phyloP scores from a whole-genome alignment of 2,888 invertebrate genomes.

The Pheosia tremula region DNA sequence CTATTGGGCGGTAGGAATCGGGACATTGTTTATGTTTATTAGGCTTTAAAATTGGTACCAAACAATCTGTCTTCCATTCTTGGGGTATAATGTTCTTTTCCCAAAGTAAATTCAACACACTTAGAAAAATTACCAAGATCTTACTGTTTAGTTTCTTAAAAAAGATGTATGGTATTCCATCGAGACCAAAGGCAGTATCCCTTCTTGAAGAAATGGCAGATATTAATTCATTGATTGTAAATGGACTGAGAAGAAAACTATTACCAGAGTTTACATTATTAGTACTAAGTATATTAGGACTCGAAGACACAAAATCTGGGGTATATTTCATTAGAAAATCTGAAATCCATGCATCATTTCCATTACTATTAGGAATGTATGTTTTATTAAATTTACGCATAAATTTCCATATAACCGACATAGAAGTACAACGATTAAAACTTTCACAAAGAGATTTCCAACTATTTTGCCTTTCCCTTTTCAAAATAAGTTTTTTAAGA shows the following conservation, averaged over 20 bases:
- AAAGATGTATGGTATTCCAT: slow-evolving; percentile 4
- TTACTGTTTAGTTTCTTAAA: slow-evolving; percentile 5
- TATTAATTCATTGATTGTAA: slow-evolving; percentile 9
- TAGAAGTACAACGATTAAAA: slow-evolving; percentile 13
- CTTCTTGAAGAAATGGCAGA: slow-evolving; percentile 8
- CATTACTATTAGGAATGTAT: slow-evolving; percentile 1
- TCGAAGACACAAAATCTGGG: not conserved
- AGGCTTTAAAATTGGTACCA: slow-evolving; percentile 19
- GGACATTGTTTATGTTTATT: slow-evolving; percentile 6
- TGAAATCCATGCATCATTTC: not conserved
- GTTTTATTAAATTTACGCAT: slow-evolving; percentile 15
- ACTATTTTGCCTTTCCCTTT: slow-evolving; percentile 7
- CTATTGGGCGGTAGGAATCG: slow-evolving; percentile 3
- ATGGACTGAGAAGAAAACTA: slow-evolving; percentile 5
- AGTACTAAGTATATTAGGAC: not conserved
- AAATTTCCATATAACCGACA: slow-evolving; percentile 10
- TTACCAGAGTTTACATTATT: not conserved
- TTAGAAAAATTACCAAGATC: slow-evolving; percentile 4
- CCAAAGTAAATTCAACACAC: slow-evolving; percentile 8
- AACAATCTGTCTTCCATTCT: slow-evolving; percentile 16
- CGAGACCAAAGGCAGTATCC: slow-evolving; percentile 12
- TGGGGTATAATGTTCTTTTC: slow-evolving; percentile 10
- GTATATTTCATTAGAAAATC: not conserved
- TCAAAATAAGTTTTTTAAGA: slow-evolving; percentile 11
- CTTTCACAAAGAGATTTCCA: slow-evolving; percentile 8